phyloP scores from a whole-genome alignment of 2,888 invertebrate species.

The Steinernema carpocapsae region DNA sequence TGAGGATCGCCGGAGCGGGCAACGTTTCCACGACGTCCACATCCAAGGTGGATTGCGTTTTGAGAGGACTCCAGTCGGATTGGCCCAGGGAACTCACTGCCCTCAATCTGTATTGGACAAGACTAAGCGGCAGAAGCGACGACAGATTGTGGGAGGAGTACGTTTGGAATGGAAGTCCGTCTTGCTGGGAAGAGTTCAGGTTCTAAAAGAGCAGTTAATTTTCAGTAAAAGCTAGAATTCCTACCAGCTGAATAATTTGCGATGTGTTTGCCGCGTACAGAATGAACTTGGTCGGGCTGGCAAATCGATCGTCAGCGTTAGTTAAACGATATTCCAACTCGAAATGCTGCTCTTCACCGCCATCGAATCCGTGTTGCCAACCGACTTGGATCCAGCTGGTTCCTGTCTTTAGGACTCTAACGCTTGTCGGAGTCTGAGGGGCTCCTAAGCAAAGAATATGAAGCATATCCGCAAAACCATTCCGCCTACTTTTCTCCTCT shows the following conservation, averaged over 20 bases:
- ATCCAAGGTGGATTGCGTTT: slow-evolving; percentile 57
- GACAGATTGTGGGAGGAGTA: slow-evolving; percentile 54
- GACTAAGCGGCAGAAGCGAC: slow-evolving; percentile 55
- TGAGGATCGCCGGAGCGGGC: too few species aligned
- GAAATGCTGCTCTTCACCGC: slow-evolving; percentile 61
- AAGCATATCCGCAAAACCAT: too few species aligned
- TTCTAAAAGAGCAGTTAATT: background rate
- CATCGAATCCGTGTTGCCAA: slow-evolving; percentile 67
- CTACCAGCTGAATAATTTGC: slow-evolving; percentile 36
- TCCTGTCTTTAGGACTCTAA: slow-evolving; percentile 50
- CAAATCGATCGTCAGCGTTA: slow-evolving; percentile 40
- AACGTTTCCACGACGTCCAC: slow-evolving; percentile 43
- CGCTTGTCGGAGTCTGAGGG: slow-evolving; percentile 52
- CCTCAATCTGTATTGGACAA: slow-evolving; percentile 54
- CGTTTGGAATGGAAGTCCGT: slow-evolving; percentile 1
- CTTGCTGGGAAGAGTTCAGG: background rate
- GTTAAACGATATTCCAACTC: slow-evolving; percentile 51
- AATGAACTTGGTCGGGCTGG: slow-evolving; percentile 36
- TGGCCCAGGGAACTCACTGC: slow-evolving; percentile 50
- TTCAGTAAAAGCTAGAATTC: background rate
- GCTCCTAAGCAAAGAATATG: slow-evolving; percentile 41
- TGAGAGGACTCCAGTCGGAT: slow-evolving; percentile 58
- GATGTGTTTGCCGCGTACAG: slow-evolving; percentile 43
- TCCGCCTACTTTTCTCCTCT: slow-evolving; percentile 51
- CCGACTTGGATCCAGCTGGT: slow-evolving; percentile 56